Evolutionary conservation across 2,797 vertebrate species (phyloP).

Genomic region (Neosalanx taihuensis): DNA sequence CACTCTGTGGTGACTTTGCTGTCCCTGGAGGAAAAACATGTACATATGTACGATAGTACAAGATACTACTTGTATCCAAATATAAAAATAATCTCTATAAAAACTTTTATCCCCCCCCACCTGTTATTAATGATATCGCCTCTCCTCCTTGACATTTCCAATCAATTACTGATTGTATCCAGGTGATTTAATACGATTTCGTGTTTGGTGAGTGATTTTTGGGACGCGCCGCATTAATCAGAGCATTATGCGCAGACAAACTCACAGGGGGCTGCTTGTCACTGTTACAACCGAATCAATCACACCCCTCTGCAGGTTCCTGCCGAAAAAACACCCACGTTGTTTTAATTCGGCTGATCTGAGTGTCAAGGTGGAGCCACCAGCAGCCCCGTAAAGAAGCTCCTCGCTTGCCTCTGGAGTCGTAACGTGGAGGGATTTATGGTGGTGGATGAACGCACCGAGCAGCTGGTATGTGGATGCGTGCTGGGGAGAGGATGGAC

Average conservation of each 20-base stretch:
- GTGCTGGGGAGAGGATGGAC: too few relatives aligned
- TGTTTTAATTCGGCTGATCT: constrained; percentile 19
- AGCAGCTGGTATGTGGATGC: too few relatives aligned
- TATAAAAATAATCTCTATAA: constrained; percentile 27
- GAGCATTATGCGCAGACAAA: constrained; percentile 68
- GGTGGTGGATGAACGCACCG: too few relatives aligned
- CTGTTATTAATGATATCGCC: constrained; percentile 63
- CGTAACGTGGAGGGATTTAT: too few relatives aligned
- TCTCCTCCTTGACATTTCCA: constrained; percentile 60
- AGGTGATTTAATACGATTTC: constrained; percentile 76
- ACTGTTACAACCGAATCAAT: constrained; percentile 71
- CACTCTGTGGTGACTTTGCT: constrained; percentile 39
- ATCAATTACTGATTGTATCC: constrained; percentile 75
- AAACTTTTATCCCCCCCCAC: constrained; percentile 9
- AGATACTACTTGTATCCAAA: constrained; percentile 48
- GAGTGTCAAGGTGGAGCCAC: background rate
- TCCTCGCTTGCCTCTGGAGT: background rate
- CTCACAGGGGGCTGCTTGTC: constrained; percentile 61
- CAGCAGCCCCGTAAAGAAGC: background rate
- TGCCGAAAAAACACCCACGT: constrained; percentile 7
- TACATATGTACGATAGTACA: constrained; percentile 45
- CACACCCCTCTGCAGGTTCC: constrained; percentile 36
- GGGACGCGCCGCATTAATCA: constrained; percentile 70
- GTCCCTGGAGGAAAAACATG: constrained; percentile 34
- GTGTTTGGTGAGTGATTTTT: constrained; percentile 67